Conservation (phyloP, 1,140 invertebrate species). For the Neodiprion lecontei region DNA sequence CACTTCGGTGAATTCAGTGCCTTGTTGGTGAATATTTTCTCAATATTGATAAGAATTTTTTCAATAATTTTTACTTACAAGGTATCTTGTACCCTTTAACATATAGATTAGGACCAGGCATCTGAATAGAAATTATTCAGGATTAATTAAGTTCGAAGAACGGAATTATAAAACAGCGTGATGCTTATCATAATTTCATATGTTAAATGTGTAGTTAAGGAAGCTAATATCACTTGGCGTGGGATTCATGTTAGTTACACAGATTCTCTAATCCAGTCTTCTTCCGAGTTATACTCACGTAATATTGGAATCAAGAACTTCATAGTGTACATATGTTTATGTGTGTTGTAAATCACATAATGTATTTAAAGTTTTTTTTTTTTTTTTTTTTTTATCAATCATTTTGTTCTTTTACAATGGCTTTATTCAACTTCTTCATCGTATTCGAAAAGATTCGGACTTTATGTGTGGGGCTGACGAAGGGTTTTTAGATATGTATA, state of each 20-base stretch:
- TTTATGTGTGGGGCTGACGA: neutral
- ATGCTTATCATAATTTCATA: neutral
- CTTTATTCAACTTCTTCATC: neutral
- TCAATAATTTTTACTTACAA: too few species aligned
- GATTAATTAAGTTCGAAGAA: too few species aligned
- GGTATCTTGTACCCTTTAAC: too few species aligned
- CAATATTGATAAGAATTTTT: too few species aligned
- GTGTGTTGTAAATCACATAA: neutral
- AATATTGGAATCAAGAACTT: neutral
- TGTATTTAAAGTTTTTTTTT: neutral
- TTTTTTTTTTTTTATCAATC: neutral
- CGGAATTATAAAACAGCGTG: too few species aligned
- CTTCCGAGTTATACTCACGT: neutral
- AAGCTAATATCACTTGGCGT: neutral
- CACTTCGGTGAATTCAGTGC: too few species aligned
- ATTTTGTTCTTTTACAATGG: neutral
- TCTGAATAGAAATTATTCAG: too few species aligned
- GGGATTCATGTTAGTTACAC: slow-evolving; percentile 2
- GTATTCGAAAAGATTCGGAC: neutral
- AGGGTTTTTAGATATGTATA: neutral
- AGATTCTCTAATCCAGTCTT: neutral
- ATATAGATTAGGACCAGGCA: too few species aligned
- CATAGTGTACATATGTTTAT: neutral
- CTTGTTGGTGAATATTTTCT: too few species aligned
- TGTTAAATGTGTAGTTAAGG: neutral